Base-by-base conservation (phyloP, 64 coral and sea anemone species). In the Montipora foliosa region DNA sequence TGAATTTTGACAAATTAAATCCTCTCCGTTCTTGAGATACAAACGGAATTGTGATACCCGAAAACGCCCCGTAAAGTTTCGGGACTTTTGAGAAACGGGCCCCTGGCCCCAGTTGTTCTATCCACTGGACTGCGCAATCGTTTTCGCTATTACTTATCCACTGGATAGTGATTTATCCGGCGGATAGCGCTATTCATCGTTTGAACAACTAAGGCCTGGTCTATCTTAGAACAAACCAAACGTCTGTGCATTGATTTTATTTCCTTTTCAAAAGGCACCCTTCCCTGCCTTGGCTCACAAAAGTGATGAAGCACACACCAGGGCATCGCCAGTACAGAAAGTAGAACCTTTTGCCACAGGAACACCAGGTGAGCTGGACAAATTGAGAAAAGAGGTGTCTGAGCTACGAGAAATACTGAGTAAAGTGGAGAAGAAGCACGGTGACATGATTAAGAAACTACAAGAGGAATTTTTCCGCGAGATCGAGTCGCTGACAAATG, bases 401-500 rank as follows among this genome's bases (percentile, higher is more conserved):
- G 66, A 84, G 66, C 76, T 98, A 49, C 72, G 82, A 49, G 84
- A 89, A 49, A 64, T 89, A 29, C 71, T 98, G 58, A 46, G 66
- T 13, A 55, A 79, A 44, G 89, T 98, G 93, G 93, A 98, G 16
- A 90, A 91, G 67, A 94, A 88, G 77, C 89, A 95, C 45, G 84
- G 83, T 16, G 96, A 98, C 58, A 52, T 19, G 20, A 59, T 92
- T 8, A 93, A 77, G 61, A 67, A 49, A 72, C 55, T 93, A 20
- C 89, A 92, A 22, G 94, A 89, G 15, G 89, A 85, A 59, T 52
- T 91, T 17, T 29, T 19, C 6, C 52, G 57, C 3, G 88, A 98
- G 22, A 92, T 98, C n/a, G 96, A 95, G 81, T 58, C 78, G 57
- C 82, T 98, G 10, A 98, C 84, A 20, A 92, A 49, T 89, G 96